These are phyloP conservation scores for Lasioglossum pauxillum DNA, from an alignment of 2,888 invertebrate species.

Conservation along the genomic window DNA sequence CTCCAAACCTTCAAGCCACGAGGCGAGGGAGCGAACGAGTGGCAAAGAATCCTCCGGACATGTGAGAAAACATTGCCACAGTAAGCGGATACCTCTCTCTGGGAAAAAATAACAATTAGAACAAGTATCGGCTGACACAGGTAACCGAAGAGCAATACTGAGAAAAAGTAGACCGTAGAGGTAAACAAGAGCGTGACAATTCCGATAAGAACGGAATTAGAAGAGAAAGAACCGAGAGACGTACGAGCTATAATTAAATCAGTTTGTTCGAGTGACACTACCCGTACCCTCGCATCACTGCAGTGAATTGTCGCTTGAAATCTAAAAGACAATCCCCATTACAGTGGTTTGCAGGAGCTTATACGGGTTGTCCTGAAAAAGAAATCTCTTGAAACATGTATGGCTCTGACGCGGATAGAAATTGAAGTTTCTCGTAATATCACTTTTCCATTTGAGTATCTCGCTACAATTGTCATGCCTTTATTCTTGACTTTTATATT, in stretches of 20 bases:
- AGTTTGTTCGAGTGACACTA: constrained; percentile 1
- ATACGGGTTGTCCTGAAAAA: neutral
- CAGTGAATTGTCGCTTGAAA: neutral
- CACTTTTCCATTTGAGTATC: neutral
- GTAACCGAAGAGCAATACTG: neutral
- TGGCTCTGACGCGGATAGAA: too few relatives aligned
- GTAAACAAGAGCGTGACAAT: neutral
- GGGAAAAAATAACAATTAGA: neutral
- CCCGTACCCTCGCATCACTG: neutral
- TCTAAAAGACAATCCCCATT: neutral
- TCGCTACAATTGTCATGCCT: too few relatives aligned
- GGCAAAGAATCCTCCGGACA: neutral
- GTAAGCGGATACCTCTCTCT: neutral
- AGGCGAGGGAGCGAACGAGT: neutral
- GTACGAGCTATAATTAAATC: constrained; percentile 1
- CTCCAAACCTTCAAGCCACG: too few relatives aligned
- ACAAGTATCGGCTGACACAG: neutral
- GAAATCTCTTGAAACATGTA: too few relatives aligned
- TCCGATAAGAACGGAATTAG: constrained; percentile 7
- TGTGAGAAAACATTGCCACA: neutral
- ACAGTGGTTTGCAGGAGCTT: neutral
- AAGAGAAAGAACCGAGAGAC: constrained; percentile 4
- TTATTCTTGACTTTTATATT: too few relatives aligned
- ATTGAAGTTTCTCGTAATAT: too few relatives aligned
- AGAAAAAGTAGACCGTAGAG: neutral